phyloP scores from a whole-genome alignment of 92 coral and sea anemone genomes.

The Micromussa lordhowensis region DNA sequence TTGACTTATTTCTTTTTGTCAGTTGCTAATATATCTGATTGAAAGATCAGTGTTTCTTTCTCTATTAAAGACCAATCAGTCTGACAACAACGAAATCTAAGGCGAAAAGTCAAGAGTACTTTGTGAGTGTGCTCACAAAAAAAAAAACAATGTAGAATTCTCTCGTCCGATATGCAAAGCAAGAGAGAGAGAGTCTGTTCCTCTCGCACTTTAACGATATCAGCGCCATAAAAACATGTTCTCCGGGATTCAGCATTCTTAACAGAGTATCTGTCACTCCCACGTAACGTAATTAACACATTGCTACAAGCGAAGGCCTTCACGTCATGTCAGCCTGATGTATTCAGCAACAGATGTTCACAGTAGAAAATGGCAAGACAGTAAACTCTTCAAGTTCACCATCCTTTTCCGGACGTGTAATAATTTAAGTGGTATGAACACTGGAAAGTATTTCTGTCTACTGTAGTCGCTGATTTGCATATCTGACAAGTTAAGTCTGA shows the following conservation, averaged over 20 bases:
- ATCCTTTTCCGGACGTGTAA: background rate
- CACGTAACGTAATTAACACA: background rate
- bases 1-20: background rate
- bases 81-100: background rate
- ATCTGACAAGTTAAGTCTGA: background rate
- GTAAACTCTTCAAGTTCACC: background rate
- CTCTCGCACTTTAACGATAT: background rate
- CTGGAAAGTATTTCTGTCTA: background rate
- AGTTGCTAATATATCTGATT: background rate
- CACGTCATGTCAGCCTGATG: background rate
- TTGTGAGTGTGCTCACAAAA: background rate
- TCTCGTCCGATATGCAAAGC: background rate
- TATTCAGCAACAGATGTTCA: too few species aligned
- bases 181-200: background rate
- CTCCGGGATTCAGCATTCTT: background rate
- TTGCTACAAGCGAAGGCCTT: background rate
- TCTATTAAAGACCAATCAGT: background rate
- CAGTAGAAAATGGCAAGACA: background rate
- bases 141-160: background rate
- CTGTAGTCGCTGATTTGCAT: background rate
- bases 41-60: background rate
- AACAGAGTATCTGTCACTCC: background rate
- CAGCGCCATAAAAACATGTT: background rate
- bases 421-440: background rate
- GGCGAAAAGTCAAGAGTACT: background rate